Conservation (phyloP, 2,113 vertebrate genomes). For the Opisthocomus hoazin region DNA sequence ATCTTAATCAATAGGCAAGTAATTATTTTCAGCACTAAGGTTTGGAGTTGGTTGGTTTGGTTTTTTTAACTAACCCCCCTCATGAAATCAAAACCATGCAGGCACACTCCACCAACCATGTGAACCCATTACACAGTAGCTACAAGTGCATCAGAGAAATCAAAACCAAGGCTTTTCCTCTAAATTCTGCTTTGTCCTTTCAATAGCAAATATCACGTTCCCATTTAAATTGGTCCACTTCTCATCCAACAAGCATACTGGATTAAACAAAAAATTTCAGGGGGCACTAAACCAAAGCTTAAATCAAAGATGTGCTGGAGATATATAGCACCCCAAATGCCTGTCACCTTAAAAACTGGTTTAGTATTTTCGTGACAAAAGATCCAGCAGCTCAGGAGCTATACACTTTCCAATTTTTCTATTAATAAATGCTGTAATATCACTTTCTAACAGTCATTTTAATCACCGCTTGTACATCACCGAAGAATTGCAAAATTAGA, state of each 20-base stretch:
- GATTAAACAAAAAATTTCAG: neutral
- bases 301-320: neutral
- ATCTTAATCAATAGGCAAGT: neutral
- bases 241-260: neutral
- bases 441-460: constrained; percentile 27
- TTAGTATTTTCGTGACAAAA: neutral
- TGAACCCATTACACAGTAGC: neutral
- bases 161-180: neutral
- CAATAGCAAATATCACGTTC: neutral
- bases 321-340: neutral
- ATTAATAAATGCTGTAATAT: constrained; percentile 42
- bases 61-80: neutral
- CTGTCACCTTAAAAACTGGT: neutral
- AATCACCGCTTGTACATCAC: constrained; percentile 44
- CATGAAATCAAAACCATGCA: neutral
- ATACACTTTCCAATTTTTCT: neutral
- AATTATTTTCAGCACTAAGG: neutral
- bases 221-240: neutral
- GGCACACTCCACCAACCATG: neutral
- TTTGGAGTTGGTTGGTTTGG: too few relatives aligned
- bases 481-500: constrained; percentile 39
- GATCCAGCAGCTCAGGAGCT: neutral
- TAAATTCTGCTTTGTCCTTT: neutral
- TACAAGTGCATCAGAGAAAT: neutral
- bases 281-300: neutral